Evolutionary conservation across 2,113 vertebrate genomes (phyloP).

Genomic region (Pycnonotus jocosus): DNA sequence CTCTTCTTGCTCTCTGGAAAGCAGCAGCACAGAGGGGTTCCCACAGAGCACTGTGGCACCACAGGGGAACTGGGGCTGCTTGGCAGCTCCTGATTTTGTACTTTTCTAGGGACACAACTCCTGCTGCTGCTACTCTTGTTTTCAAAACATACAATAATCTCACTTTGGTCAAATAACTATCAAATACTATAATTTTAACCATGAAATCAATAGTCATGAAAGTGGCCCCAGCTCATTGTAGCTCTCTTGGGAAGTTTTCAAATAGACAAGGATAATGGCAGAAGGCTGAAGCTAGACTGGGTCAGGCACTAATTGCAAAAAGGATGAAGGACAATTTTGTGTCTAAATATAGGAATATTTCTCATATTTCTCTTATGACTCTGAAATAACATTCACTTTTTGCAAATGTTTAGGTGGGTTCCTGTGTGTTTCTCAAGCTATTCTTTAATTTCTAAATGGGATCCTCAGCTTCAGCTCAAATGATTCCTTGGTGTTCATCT

Average conservation of each 20-base stretch:
- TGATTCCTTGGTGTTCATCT: background rate
- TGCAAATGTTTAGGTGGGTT: background rate
- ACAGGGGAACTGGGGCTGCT: background rate
- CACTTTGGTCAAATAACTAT: constrained; percentile 26
- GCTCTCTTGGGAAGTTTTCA: constrained; percentile 22
- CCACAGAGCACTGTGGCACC: accelerated
- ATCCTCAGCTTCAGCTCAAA: background rate
- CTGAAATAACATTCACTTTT: background rate
- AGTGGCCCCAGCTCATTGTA: background rate
- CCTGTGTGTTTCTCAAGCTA: background rate
- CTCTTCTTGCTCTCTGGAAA: background rate
- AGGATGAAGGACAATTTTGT: background rate
- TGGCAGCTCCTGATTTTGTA: background rate
- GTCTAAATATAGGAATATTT: background rate
- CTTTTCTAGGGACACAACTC: background rate
- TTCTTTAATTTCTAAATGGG: background rate
- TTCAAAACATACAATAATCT: constrained; percentile 19
- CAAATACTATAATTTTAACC: constrained; percentile 57
- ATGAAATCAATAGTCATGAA: constrained; percentile 50
- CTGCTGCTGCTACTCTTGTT: background rate
- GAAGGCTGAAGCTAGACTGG: background rate
- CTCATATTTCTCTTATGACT: background rate
- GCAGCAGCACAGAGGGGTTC: background rate
- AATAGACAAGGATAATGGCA: background rate
- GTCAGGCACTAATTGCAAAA: constrained; percentile 28